phyloP scores from a whole-genome alignment of 2,888 invertebrate species.

The Teleogryllus oceanicus region DNA sequence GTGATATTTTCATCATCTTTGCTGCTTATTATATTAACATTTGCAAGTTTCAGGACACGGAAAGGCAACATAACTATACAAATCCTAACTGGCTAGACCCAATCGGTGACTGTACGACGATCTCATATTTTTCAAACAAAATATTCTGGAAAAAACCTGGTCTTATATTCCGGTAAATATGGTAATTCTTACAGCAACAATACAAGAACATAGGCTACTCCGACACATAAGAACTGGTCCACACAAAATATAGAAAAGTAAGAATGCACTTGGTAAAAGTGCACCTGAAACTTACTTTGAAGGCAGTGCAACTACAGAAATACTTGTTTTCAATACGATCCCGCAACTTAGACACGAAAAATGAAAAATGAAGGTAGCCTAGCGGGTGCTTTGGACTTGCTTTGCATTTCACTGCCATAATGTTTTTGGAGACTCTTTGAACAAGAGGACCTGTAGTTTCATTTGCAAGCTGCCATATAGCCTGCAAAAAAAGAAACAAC shows the following conservation, averaged over 20 bases:
- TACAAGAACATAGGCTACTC: not conserved
- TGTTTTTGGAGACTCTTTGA: conserved; percentile 65
- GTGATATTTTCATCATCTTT: no score
- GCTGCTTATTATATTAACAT: no score
- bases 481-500: conserved; percentile 43
- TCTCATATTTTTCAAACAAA: not conserved
- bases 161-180: no score
- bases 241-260: not conserved
- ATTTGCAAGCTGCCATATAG: conserved; percentile 58
- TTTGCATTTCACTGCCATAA: conserved; percentile 69
- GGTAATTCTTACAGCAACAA: not conserved
- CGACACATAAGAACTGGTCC: not conserved
- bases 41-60: no score
- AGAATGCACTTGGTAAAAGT: not conserved
- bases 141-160: not conserved
- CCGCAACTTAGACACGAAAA: conserved; percentile 52
- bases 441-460: conserved; percentile 62
- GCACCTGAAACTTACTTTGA: conserved; percentile 46
- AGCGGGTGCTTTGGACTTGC: conserved; percentile 63
- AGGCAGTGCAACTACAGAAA: conserved; percentile 56
- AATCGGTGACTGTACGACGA: no score
- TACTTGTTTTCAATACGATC: conserved; percentile 55
- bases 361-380: conserved; percentile 66
- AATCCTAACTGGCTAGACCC: no score
- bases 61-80: no score